Evolutionary conservation across 2,113 vertebrate species (phyloP), one percentile per base, ranked within the genome.

Genomic region (Cottus gobio): DNA sequence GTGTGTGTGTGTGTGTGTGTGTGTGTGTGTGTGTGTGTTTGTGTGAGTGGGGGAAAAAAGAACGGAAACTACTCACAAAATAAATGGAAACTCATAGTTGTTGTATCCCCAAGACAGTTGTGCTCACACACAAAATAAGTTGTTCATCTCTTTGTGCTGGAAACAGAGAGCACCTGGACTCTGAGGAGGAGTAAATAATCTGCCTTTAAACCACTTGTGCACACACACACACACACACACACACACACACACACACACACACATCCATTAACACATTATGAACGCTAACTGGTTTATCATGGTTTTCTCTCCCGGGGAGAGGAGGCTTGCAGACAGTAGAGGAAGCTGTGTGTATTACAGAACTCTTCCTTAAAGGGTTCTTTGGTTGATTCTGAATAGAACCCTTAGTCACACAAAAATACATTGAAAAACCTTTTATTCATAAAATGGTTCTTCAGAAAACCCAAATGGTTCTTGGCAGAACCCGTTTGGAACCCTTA

Each of bases 281-380:
- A 76, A 84, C 77, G 75, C 79, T 88, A 87, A 90, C 75, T 71
- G 77, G 87, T 85, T 86, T 87, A 63, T 85, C 63, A 88, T 74
- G 61, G 75, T 54, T 77, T 82, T 82, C 50, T 83, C 79, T 86
- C 77, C 77, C 20, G 48, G 77, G 67, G 48, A 80, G 71, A 42
- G 64, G 63, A 79, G 71, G 31, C 66, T 66, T 50, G 34, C 48
- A 36, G 60, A 68, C 71, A 73, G 42, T 52, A 66, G 65, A 77
- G n/a, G n/a, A n/a, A n/a, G n/a, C n/a, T n/a, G n/a, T n/a, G n/a
- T n/a, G n/a, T n/a, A n/a, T n/a, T n/a, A n/a, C n/a, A n/a, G n/a
- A 37, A 37, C 37, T 37, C 37, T 37, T 4, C 3, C 12, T 13
- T 13, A 42, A 13, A 42, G 39, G 39, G 39, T 42, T 42, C 11